Conservation (phyloP, 2,888 invertebrate species). For the Dioctria linearis region DNA sequence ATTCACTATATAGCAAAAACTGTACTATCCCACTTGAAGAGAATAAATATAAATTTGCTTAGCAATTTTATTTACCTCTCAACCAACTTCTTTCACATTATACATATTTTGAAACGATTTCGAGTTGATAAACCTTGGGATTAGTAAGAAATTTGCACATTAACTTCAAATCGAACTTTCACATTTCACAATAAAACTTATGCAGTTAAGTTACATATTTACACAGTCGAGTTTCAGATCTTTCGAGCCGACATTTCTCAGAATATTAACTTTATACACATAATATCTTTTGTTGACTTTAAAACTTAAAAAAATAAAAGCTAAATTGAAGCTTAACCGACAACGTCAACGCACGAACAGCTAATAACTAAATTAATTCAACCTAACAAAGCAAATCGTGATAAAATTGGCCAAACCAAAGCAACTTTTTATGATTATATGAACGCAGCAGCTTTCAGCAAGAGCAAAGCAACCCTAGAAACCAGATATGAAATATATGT, state of each 20-base stretch:
- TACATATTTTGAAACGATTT: neutral
- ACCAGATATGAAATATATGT: too few relatives aligned
- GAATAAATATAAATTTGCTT: too few relatives aligned
- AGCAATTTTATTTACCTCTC: too few relatives aligned
- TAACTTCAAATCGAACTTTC: neutral
- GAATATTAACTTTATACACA: conserved; percentile 2
- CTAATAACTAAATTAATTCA: conserved; percentile 5
- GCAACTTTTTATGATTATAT: conserved; percentile 43
- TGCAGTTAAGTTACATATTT: neutral
- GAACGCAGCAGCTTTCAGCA: neutral
- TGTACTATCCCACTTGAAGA: too few relatives aligned
- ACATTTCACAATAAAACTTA: neutral
- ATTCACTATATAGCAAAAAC: too few relatives aligned
- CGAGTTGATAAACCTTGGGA: conserved; percentile 17
- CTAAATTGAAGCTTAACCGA: neutral
- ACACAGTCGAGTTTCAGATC: too few relatives aligned
- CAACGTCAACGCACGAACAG: conserved; percentile 15
- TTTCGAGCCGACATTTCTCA: neutral
- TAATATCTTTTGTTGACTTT: neutral
- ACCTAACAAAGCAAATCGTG: conserved; percentile 36
- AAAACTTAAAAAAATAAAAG: neutral
- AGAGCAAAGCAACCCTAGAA: neutral
- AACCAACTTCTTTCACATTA: too few relatives aligned
- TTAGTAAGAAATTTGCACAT: neutral
- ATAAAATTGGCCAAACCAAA: conserved; percentile 31